A percentile compares a stretch with the other conserved stretches of the same genome.
phyloP scores from a whole-genome alignment of 2,113 vertebrate genomes.

The Leiothrix lutea region DNA sequence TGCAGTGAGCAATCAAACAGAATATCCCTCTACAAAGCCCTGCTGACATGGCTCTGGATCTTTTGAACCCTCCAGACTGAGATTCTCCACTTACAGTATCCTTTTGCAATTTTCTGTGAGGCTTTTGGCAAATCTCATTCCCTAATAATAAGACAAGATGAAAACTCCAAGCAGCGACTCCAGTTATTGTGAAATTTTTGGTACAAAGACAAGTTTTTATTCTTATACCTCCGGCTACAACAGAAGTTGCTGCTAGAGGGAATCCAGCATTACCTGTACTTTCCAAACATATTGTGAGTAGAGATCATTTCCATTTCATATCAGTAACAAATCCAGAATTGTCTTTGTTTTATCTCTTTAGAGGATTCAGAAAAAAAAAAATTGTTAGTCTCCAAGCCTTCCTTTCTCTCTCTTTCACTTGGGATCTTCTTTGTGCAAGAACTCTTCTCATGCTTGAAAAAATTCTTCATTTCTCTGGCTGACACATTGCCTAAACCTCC shows the following conservation, averaged over 20 bases:
- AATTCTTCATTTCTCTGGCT: background rate
- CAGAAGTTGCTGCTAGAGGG: background rate
- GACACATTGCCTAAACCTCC: background rate
- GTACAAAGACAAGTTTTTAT: background rate
- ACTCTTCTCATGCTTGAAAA: slow-evolving; percentile 4
- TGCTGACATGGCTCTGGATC: background rate
- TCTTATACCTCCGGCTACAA: background rate
- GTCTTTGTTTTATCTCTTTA: background rate
- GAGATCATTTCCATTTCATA: background rate
- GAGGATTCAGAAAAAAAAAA: background rate
- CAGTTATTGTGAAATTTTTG: background rate
- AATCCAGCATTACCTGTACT: background rate
- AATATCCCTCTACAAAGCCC: background rate
- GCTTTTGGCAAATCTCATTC: background rate
- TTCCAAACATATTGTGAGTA: background rate
- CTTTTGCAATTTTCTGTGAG: background rate
- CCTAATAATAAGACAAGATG: background rate
- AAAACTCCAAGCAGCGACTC: accelerated
- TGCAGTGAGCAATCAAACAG: background rate
- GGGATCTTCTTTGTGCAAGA: background rate
- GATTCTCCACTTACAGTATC: background rate
- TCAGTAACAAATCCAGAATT: background rate
- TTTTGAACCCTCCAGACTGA: background rate
- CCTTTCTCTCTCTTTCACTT: background rate
- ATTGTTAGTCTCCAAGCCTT: background rate